phyloP scores from a whole-genome alignment of 2,888 invertebrate species.

The Drosophila atroscutellata region DNA sequence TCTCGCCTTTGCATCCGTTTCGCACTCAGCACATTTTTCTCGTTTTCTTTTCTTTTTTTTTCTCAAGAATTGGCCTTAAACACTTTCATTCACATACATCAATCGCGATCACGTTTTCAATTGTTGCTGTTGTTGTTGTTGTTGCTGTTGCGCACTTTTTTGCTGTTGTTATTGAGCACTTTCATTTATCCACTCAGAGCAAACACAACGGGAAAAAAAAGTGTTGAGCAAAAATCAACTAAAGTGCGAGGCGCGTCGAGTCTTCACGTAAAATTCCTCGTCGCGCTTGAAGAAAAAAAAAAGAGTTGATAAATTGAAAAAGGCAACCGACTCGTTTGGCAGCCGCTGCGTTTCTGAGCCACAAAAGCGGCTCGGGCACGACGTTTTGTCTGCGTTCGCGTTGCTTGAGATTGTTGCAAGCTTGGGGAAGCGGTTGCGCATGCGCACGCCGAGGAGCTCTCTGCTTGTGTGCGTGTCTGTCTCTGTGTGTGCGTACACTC shows the following conservation, averaged over 20 bases:
- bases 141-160: slow-evolving; percentile 26
- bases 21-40: slow-evolving; percentile 20
- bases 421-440: slow-evolving; percentile 54
- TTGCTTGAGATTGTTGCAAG: slow-evolving; percentile 57
- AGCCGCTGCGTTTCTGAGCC: slow-evolving; percentile 80
- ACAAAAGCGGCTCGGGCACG: slow-evolving; percentile 64
- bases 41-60: slow-evolving; percentile 21
- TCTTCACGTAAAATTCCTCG: slow-evolving; percentile 27
- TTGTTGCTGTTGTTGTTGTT: slow-evolving; percentile 22
- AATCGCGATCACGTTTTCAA: slow-evolving; percentile 44
- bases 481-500: not conserved
- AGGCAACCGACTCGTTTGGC: slow-evolving; percentile 75
- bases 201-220: slow-evolving; percentile 25
- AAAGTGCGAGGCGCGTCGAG: slow-evolving; percentile 22
- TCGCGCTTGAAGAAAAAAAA: slow-evolving; percentile 24
- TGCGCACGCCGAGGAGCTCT: slow-evolving; percentile 47
- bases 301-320: slow-evolving; percentile 36
- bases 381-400: slow-evolving; percentile 61
- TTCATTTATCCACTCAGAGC: slow-evolving; percentile 58
- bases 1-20: not conserved
- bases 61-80: slow-evolving; percentile 38
- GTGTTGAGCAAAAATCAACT: slow-evolving; percentile 23
- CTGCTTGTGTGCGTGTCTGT: not conserved
- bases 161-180: slow-evolving; percentile 56
- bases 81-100: slow-evolving; percentile 50